phyloP scores from a whole-genome alignment of 2,888 invertebrate species.

The Palloptera scutellata region DNA sequence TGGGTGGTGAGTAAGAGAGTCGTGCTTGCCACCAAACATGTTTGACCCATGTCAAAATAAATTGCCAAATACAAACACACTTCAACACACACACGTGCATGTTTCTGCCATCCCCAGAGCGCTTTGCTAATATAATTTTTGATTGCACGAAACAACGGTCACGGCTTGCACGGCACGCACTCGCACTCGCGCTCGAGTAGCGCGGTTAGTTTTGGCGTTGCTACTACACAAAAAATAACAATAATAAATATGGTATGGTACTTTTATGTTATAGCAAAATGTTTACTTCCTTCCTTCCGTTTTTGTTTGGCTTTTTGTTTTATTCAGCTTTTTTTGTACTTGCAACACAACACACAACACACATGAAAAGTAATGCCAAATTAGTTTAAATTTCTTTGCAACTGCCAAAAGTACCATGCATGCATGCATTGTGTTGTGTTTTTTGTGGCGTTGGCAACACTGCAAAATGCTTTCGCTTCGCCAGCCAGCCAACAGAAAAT shows the following conservation, averaged over 20 bases:
- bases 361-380: slow-evolving; percentile 1
- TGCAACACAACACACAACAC: too few species aligned
- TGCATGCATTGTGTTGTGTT: background rate
- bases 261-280: too few species aligned
- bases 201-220: too few species aligned
- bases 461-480: background rate
- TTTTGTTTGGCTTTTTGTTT: background rate
- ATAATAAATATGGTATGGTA: too few species aligned
- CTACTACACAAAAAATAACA: too few species aligned
- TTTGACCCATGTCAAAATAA: slow-evolving; percentile 13
- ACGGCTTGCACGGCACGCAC: too few species aligned
- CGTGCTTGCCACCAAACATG: background rate
- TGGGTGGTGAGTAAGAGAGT: too few species aligned
- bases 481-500: too few species aligned
- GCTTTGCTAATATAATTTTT: too few species aligned
- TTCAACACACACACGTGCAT: background rate
- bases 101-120: background rate
- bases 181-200: too few species aligned
- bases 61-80: background rate
- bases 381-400: background rate
- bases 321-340: background rate
- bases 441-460: background rate
- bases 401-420: background rate
- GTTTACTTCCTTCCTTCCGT: background rate
- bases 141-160: too few species aligned